phyloP scores from a whole-genome alignment of 1,140 invertebrate genomes.

The Helicorthomorpha holstii region DNA sequence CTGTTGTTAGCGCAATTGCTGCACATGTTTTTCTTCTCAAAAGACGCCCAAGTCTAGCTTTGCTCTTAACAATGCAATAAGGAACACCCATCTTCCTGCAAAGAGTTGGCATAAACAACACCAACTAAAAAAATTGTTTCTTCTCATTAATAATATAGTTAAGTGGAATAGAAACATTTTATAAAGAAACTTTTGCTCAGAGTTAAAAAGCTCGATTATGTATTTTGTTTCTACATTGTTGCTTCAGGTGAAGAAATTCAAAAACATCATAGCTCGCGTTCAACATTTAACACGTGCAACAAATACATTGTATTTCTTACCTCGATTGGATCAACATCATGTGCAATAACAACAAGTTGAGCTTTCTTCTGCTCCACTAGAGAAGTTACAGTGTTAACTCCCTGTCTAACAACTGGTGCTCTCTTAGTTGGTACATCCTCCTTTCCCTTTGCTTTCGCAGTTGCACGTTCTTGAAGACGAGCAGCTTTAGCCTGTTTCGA shows the following conservation, averaged over 20 bases:
- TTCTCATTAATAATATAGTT: background rate
- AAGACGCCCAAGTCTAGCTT: constrained; percentile 82
- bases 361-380: constrained; percentile 97
- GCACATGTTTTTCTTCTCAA: constrained; percentile 85
- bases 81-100: constrained; percentile 99
- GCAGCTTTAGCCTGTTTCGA: constrained; percentile 74
- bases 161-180: background rate
- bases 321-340: constrained; percentile 99
- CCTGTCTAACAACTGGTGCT: constrained; percentile 68
- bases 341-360: constrained; percentile 91
- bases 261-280: background rate
- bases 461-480: constrained; percentile 70
- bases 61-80: constrained; percentile 96
- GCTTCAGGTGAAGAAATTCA: no score
- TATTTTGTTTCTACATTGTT: background rate
- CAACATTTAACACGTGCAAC: background rate
- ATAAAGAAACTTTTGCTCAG: background rate
- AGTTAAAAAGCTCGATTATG: background rate
- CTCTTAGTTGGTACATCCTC: constrained; percentile 72
- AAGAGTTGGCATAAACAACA: constrained; percentile 88
- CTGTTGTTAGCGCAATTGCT: constrained; percentile 63
- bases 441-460: constrained; percentile 71
- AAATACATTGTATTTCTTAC: constrained; percentile 30
- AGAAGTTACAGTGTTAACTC: constrained; percentile 88
- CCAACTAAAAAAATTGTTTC: constrained; percentile 48